A percentile compares a stretch with the other conserved stretches of the same genome.
Conservation (phyloP, 2,888 invertebrate species). For the Drosophila fulvimacula region DNA sequence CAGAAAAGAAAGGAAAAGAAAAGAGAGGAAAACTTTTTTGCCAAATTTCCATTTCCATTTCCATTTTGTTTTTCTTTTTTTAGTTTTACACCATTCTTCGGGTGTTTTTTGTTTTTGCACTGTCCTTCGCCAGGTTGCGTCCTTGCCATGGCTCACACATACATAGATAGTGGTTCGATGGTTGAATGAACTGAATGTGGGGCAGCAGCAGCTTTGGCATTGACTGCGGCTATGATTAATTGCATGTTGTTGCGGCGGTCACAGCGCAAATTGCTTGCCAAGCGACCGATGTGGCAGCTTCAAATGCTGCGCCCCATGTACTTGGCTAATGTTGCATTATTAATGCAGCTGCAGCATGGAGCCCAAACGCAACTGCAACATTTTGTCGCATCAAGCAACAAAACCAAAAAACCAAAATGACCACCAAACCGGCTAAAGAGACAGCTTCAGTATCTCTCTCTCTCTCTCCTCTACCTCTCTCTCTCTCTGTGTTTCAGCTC, state of each 20-base stretch:
- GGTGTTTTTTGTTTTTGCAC: not conserved
- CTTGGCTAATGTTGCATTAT: slow-evolving; percentile 69
- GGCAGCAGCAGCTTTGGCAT: slow-evolving; percentile 46
- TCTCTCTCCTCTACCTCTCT: too few species aligned
- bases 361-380: slow-evolving; percentile 20
- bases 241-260: slow-evolving; percentile 67
- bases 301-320: slow-evolving; percentile 23
- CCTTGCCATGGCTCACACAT: slow-evolving; percentile 35
- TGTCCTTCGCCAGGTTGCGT: slow-evolving; percentile 37
- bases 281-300: slow-evolving; percentile 55
- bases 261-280: slow-evolving; percentile 63
- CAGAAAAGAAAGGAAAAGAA: not conserved
- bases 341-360: slow-evolving; percentile 65
- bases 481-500: slow-evolving; percentile 20
- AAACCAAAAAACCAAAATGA: slow-evolving; percentile 10
- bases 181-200: slow-evolving; percentile 42
- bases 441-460: slow-evolving; percentile 5
- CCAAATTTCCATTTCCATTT: slow-evolving; percentile 15
- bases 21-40: slow-evolving; percentile 9
- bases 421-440: slow-evolving; percentile 27
- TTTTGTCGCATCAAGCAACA: slow-evolving; percentile 33
- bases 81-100: not conserved
- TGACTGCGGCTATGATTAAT: slow-evolving; percentile 64
- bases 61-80: not conserved
- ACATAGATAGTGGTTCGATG: slow-evolving; percentile 5